A percentile compares a stretch with the other conserved stretches of the same genome.
phyloP scores from a whole-genome alignment of 2,113 vertebrate species.

The Stictonetta naevosa region DNA sequence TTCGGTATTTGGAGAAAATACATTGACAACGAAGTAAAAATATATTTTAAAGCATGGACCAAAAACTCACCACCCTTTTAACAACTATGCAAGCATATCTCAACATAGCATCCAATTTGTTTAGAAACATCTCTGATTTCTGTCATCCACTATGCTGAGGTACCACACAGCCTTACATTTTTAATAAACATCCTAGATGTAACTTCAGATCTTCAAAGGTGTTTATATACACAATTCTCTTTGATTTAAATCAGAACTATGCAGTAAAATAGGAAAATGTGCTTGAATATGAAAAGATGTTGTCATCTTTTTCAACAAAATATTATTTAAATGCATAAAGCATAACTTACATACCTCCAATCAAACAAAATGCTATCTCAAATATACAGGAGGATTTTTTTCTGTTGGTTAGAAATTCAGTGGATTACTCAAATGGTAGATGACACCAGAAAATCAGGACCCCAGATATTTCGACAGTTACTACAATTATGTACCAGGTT shows the following conservation, averaged over 20 bases:
- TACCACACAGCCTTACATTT: not conserved
- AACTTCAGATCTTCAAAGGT: not conserved
- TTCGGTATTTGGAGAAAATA: not conserved
- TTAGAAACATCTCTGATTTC: not conserved
- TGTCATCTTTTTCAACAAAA: not conserved
- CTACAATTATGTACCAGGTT: not conserved
- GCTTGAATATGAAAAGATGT: not conserved
- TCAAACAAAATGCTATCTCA: not conserved
- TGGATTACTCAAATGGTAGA: not conserved
- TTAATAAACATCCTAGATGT: not conserved
- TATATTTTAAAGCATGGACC: not conserved
- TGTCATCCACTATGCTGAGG: not conserved
- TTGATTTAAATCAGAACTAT: not conserved
- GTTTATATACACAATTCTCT: not conserved
- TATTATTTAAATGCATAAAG: not conserved
- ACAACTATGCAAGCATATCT: not conserved
- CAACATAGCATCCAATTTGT: not conserved
- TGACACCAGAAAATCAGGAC: not conserved
- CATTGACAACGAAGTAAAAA: not conserved
- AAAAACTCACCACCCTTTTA: not conserved
- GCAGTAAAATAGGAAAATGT: not conserved
- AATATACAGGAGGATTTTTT: not conserved
- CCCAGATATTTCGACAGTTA: not conserved
- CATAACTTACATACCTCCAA: not conserved
- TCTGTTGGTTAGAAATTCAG: not conserved